Percentiles rank a stretch among this genome's conserved stretches.
Conservation (phyloP, 1,140 invertebrate genomes). For the Lerema accius region DNA sequence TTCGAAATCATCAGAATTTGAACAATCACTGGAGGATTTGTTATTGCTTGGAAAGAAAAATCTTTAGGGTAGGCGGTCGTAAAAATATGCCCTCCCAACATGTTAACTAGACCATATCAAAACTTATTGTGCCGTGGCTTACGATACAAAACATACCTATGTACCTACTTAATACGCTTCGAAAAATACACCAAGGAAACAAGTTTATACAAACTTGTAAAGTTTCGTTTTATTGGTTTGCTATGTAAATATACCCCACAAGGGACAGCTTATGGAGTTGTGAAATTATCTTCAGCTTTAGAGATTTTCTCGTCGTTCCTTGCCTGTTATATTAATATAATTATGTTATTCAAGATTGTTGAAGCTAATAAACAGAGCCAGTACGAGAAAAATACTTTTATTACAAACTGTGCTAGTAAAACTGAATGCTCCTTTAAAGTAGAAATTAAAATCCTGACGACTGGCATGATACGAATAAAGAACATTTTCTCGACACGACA, state of each 20-base stretch:
- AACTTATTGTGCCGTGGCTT: constrained; percentile 40
- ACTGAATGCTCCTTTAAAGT: too few relatives aligned
- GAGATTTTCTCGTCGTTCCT: constrained; percentile 4
- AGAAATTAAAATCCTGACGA: too few relatives aligned
- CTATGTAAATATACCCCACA: constrained; percentile 35
- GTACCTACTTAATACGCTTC: constrained; percentile 29
- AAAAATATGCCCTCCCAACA: constrained; percentile 24
- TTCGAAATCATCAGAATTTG: too few relatives aligned
- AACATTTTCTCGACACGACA: too few relatives aligned
- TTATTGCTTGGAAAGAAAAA: constrained; percentile 6
- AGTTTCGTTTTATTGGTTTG: constrained; percentile 41
- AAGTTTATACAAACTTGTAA: constrained; percentile 35
- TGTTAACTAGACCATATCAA: constrained; percentile 51
- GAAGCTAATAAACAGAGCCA: too few relatives aligned
- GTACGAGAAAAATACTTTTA: too few relatives aligned
- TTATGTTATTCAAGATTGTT: too few relatives aligned
- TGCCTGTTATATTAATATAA: too few relatives aligned
- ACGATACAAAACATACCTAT: constrained; percentile 22
- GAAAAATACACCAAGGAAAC: constrained; percentile 45
- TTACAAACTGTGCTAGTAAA: too few relatives aligned
- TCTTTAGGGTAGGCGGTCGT: constrained; percentile 1
- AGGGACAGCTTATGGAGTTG: constrained; percentile 4
- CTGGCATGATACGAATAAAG: too few relatives aligned
- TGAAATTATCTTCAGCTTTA: constrained; percentile 12
- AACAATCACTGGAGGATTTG: too few relatives aligned